Evolutionary conservation across 2,888 invertebrate species (phyloP).

Genomic region (Lagria hirta): DNA sequence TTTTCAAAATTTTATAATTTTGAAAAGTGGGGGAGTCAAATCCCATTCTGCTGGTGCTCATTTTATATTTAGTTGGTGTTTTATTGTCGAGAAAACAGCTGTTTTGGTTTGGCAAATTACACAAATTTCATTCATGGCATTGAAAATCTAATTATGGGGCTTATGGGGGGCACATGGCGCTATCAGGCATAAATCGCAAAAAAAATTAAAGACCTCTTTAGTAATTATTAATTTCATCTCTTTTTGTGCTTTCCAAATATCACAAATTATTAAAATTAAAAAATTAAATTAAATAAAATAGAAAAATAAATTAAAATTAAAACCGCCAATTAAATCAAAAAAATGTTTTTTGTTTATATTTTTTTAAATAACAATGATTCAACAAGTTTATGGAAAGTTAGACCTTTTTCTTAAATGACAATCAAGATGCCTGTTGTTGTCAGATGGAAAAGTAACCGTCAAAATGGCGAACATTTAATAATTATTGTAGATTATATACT

Average conservation of each 20-base stretch:
- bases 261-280: constrained; percentile 30
- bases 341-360: no score
- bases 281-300: neutral
- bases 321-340: neutral
- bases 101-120: constrained; percentile 28
- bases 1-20: constrained; percentile 45
- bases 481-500: no score
- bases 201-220: no score
- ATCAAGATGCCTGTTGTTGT: no score
- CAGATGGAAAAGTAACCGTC: no score
- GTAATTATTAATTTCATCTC: no score
- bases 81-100: constrained; percentile 40
- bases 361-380: neutral
- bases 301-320: no score
- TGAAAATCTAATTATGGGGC: constrained; percentile 46
- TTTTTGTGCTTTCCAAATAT: constrained; percentile 41
- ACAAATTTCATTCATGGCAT: constrained; percentile 14
- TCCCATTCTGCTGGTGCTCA: constrained; percentile 46
- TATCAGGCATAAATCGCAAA: constrained; percentile 44
- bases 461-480: no score
- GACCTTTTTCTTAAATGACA: neutral
- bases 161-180: constrained; percentile 46
- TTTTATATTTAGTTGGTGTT: constrained; percentile 50
- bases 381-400: neutral
- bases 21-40: constrained; percentile 46